Percentiles rank a stretch among this genome's conserved stretches.
Evolutionary conservation across 2,113 vertebrate genomes (phyloP).

Genomic region (Butastur rufipennis): DNA sequence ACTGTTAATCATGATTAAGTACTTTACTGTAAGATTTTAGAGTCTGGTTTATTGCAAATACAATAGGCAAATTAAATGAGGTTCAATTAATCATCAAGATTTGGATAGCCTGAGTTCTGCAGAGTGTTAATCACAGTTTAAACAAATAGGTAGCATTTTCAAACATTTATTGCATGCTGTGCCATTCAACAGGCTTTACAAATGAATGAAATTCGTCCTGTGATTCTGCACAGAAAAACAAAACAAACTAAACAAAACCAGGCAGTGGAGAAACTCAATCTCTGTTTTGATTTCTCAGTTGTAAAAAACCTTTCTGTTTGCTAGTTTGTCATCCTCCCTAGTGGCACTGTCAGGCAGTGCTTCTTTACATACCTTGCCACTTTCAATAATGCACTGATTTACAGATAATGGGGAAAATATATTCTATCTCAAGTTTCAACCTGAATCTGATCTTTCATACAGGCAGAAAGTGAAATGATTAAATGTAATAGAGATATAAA

Average conservation of each 20-base stretch:
- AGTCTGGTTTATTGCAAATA: background rate
- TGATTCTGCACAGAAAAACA: background rate
- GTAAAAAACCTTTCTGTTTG: background rate
- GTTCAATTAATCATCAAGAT: constrained; percentile 21
- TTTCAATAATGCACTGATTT: constrained; percentile 31
- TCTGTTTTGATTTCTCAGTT: background rate
- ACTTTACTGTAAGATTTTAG: background rate
- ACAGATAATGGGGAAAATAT: constrained; percentile 26
- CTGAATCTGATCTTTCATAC: constrained; percentile 3
- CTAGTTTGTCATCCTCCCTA: background rate
- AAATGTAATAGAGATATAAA: background rate
- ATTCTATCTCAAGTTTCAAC: constrained; percentile 27
- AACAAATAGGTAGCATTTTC: constrained; percentile 25
- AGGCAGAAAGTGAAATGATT: background rate
- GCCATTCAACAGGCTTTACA: background rate
- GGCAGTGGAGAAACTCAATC: background rate
- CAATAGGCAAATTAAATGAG: background rate
- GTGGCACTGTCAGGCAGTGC: background rate
- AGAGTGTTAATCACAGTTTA: constrained; percentile 28
- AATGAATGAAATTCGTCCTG: constrained; percentile 13
- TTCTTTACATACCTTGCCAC: background rate
- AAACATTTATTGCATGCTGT: background rate
- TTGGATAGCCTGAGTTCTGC: background rate
- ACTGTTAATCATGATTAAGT: background rate
- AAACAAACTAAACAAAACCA: background rate